A percentile compares a stretch with the other conserved stretches of the same genome.
phyloP scores from a whole-genome alignment of 2,113 vertebrate species.

The Eurypyga helias region DNA sequence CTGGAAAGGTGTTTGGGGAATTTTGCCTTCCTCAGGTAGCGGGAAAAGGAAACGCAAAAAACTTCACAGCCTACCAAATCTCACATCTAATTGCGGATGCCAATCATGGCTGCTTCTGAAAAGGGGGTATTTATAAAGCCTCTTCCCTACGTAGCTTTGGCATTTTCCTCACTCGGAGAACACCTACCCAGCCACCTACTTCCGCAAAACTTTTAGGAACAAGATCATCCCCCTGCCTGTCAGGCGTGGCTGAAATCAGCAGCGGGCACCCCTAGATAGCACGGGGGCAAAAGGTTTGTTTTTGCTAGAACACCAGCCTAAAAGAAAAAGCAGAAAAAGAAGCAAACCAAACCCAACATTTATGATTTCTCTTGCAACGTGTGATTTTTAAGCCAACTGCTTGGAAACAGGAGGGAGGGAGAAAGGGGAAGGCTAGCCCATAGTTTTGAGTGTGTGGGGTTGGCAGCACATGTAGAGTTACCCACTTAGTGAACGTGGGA shows the following conservation, averaged over 20 bases:
- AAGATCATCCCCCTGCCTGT: background rate
- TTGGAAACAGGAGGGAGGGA: background rate
- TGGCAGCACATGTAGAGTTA: slow-evolving; percentile 7
- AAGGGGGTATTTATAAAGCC: background rate
- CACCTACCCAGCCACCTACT: background rate
- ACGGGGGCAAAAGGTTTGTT: background rate
- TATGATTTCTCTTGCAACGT: background rate
- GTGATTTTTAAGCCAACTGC: background rate
- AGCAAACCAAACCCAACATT: background rate
- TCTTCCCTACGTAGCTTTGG: background rate
- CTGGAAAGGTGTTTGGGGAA: background rate
- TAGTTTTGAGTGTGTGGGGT: background rate
- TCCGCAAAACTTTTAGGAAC: background rate
- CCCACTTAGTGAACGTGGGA: slow-evolving; percentile 47
- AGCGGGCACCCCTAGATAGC: fast-evolving
- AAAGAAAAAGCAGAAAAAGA: background rate
- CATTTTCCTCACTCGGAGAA: background rate
- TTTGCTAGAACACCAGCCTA: background rate
- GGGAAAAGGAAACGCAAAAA: background rate
- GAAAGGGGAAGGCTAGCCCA: background rate
- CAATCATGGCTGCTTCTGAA: background rate
- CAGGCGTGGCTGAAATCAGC: background rate
- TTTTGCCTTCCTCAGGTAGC: background rate
- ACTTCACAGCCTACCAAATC: background rate
- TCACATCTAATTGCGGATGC: background rate